A percentile compares a stretch with the other conserved stretches of the same genome.
Conservation (phyloP, 2,888 invertebrate species). For the Thymelicus lineola region DNA sequence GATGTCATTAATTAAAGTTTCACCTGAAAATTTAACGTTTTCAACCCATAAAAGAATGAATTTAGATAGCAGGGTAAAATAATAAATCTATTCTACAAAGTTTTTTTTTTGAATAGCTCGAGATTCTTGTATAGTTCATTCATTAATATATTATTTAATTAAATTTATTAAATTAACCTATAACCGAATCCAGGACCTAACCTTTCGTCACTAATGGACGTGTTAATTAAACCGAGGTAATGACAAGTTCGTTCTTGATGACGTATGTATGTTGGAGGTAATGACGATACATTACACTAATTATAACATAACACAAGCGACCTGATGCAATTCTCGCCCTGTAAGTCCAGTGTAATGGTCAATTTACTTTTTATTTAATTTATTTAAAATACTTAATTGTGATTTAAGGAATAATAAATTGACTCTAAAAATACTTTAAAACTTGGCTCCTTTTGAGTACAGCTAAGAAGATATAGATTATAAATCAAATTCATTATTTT, state of each 20-base stretch:
- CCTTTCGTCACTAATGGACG: not conserved
- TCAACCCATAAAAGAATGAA: too few relatives aligned
- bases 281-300: slow-evolving; percentile 28
- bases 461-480: too few relatives aligned
- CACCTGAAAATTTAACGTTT: too few relatives aligned
- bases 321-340: not conserved
- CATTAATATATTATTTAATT: not conserved
- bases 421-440: too few relatives aligned
- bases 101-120: not conserved
- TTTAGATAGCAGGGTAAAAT: not conserved
- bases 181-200: too few relatives aligned
- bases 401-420: too few relatives aligned
- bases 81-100: not conserved
- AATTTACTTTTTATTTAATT: too few relatives aligned
- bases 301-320: slow-evolving; percentile 4
- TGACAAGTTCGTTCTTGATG: slow-evolving; percentile 39
- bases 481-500: not conserved
- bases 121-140: not conserved
- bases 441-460: too few relatives aligned
- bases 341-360: not conserved
- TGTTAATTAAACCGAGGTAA: slow-evolving; percentile 32
- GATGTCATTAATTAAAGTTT: not conserved
- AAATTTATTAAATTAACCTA: too few relatives aligned
- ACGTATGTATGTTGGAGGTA: slow-evolving; percentile 15
- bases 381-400: too few relatives aligned